Evolutionary conservation across 2,113 vertebrate genomes (phyloP), one percentile per base, ranked within the genome.

Genomic region (Rhineura floridana): DNA sequence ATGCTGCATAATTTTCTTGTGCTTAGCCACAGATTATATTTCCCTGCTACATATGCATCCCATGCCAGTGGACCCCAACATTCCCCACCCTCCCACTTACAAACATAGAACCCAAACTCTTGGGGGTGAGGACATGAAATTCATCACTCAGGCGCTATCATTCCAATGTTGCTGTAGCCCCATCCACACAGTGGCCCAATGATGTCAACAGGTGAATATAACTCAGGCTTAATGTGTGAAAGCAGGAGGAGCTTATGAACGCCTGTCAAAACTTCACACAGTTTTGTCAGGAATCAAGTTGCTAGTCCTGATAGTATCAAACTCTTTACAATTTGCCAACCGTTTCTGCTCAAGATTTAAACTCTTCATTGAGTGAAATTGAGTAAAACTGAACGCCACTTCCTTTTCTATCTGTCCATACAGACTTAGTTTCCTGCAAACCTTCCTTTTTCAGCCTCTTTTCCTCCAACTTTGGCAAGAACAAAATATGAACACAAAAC

Each of bases 21-120:
- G 44, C 36, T 83, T 90, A 91, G 52, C 63, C 76, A 65, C 84
- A 92, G 85, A 88, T 89, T 81, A 2, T 91, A 44, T 42, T 87
- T 88, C 52, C 23, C 83, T 90, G 62, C 87, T 92, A 82, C 72
- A 83, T 59, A 62, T 25, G 33, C 39, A 69, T 13, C 23, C 36
- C 39, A 44, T 25, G 17, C 17, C 70, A 73, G 6, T 42, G 36
- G 10, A 69, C 36, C 70, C 36, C 36, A 5, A 73, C 39, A 73
- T 73, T 7, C 19, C 36, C 17, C 42, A 36, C 70, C 15, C 15
- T 73, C 70, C 39, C 6, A 42, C 19, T 42, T 73, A 12, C n/a
- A 73, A 73, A 73, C 21, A 42, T 13, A 39, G 9, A 36, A 17
- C 3, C 33, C 69, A 70, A 65, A 21, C 63, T 30, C 39, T 73